A percentile compares a stretch with the other conserved stretches of the same genome.
These are phyloP conservation scores for Drosophila trapezifrons DNA, from an alignment of 1,140 invertebrate species.

Conservation along the genomic window DNA sequence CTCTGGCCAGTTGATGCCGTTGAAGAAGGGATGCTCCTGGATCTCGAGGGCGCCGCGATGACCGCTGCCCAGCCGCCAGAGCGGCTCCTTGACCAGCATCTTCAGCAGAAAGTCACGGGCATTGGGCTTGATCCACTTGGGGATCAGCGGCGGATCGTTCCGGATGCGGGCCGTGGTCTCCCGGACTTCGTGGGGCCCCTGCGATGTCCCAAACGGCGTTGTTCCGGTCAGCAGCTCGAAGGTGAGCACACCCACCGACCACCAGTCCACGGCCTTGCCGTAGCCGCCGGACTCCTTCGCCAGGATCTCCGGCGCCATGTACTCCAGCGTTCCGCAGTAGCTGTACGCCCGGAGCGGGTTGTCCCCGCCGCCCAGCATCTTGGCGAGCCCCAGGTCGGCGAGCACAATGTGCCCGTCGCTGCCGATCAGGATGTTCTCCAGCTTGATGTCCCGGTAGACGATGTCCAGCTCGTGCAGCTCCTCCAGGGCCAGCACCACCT, in stretches of 20 bases:
- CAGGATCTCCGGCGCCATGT: slow-evolving; percentile 97
- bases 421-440: slow-evolving; percentile 96
- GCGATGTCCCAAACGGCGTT: slow-evolving; percentile 97
- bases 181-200: no score
- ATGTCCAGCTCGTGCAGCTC: slow-evolving; percentile 95
- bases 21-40: slow-evolving; percentile 94
- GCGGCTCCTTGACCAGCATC: slow-evolving; percentile 94
- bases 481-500: slow-evolving; percentile 95
- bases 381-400: slow-evolving; percentile 96
- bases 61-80: slow-evolving; percentile 92
- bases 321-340: slow-evolving; percentile 99
- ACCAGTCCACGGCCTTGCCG: slow-evolving; percentile 98
- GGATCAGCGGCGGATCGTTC: slow-evolving; percentile 93
- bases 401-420: slow-evolving; percentile 94
- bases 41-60: slow-evolving; percentile 92
- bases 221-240: slow-evolving; percentile 98
- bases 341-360: slow-evolving; percentile 92
- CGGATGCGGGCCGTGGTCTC: slow-evolving; percentile 97
- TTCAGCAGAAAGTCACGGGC: slow-evolving; percentile 88
- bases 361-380: slow-evolving; percentile 87
- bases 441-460: slow-evolving; percentile 97
- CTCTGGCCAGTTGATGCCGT: slow-evolving; percentile 90
- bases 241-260: slow-evolving; percentile 97
- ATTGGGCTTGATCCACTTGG: slow-evolving; percentile 87
- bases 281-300: slow-evolving; percentile 92